phyloP scores from a whole-genome alignment of 2,797 vertebrate species.

The Rachycentron canadum region DNA sequence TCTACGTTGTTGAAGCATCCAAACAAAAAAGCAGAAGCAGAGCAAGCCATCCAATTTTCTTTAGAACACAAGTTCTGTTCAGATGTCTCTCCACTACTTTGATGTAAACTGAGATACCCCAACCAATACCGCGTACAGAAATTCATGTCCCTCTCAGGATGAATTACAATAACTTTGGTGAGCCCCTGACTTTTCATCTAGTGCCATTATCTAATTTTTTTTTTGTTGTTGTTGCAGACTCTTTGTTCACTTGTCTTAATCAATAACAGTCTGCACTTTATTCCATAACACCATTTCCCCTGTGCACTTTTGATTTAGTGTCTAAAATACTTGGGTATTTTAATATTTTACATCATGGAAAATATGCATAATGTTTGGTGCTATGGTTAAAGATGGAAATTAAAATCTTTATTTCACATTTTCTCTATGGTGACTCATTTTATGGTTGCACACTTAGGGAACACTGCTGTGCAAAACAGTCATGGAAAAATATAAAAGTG shows the following conservation, averaged over 20 bases:
- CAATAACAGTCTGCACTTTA: conserved; percentile 7
- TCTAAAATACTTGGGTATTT: conserved; percentile 4
- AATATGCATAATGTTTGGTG: not conserved
- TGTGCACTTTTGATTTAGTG: not conserved
- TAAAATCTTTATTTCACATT: conserved; percentile 1
- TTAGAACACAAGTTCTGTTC: conserved; percentile 9
- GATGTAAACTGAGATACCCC: not conserved
- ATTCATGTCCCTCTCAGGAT: not conserved
- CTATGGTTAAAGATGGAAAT: conserved; percentile 10
- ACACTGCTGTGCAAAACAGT: not conserved
- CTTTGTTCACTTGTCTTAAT: conserved; percentile 22
- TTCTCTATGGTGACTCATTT: conserved; percentile 7
- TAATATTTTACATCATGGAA: not conserved
- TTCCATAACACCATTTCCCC: not conserved
- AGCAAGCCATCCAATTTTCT: conserved; percentile 1
- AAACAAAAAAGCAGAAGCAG: not conserved
- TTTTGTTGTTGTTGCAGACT: not conserved
- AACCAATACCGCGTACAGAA: not conserved
- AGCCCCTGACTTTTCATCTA: not conserved
- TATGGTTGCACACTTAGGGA: not conserved
- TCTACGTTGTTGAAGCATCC: conserved; percentile 5
- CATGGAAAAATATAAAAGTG: not conserved
- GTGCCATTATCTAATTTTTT: not conserved
- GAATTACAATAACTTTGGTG: not conserved
- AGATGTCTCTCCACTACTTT: not conserved